Evolutionary conservation across 2,797 vertebrate species (phyloP).

Genomic region (Hydrophis major): DNA sequence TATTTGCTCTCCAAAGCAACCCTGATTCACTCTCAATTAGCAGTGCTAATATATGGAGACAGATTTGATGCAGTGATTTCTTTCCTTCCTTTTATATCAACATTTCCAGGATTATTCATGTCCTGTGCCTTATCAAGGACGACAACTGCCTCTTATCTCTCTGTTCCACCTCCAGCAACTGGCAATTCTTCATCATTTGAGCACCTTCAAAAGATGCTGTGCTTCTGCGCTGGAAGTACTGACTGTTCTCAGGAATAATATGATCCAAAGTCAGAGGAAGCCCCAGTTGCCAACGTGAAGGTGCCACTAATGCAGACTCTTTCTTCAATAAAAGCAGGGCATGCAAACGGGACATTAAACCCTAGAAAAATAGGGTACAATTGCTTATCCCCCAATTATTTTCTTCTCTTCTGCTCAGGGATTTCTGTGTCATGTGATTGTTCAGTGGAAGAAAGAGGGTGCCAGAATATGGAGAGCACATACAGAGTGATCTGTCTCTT

Average conservation of each 20-base stretch:
- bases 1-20: not conserved
- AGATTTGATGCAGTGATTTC: not conserved
- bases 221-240: not conserved
- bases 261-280: not conserved
- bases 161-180: conserved; percentile 3
- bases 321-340: conserved; percentile 27
- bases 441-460: not conserved
- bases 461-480: not conserved
- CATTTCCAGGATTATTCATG: not conserved
- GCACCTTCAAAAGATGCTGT: not conserved
- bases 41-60: not conserved
- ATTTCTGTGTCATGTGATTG: not conserved
- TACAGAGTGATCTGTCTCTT: not conserved
- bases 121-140: conserved; percentile 41
- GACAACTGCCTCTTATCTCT: conserved; percentile 39
- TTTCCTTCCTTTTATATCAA: not conserved
- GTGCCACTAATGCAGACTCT: not conserved
- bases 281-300: not conserved
- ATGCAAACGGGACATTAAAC: conserved; percentile 37
- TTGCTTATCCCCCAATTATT: too few species aligned
- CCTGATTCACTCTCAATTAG: conserved; percentile 10
- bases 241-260: conserved; percentile 2
- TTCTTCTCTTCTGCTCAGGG: not conserved
- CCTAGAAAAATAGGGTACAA: not conserved
- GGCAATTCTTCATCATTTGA: not conserved